Base-by-base conservation (phyloP, 2,113 vertebrate genomes). In the Hemiprocne comata region DNA sequence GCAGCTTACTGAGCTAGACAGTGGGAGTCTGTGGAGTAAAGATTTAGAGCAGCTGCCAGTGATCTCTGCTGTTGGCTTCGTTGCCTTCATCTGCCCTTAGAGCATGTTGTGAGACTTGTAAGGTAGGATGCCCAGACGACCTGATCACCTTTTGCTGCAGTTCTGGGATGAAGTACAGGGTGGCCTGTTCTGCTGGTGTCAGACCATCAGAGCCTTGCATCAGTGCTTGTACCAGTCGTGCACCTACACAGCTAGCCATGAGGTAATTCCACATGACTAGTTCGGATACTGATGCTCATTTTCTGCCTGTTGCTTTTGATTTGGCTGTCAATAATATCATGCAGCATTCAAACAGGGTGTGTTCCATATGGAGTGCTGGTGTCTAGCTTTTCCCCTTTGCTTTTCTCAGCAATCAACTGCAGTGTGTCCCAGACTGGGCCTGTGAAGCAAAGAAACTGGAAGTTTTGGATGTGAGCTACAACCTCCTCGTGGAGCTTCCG, bases 371-470 rank as follows among this genome's bases (percentile, higher is more conserved):
- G 29, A 48, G 29, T 93, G 54, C 55, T 85, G 46, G 1, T 77
- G 31, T 80, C 55, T 88, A 86, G 51, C 38, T 88, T 88, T 89
- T 64, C 31, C 24, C 26, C 28, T 29, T 95, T 93, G 65, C 73
- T 96, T 87, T 97, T 89, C 81, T 55, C 96, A 99, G 99, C 98
- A 99, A 99, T 95, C 97, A 98, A 38, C 97, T 99, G 93, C 98
- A 99, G 82, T 98, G 98, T 91, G 91, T 99, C 71, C 99, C 99
- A 33, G 99, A 99, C 92, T 99, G 99, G 99, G 98, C 99, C 86
- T 99, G 99, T 97, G 99, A 99, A 97, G 98, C 99, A 97, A 99
- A 98, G 95, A 99, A 99, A 96, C 97, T 99, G 79, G 99, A 99
- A 98, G 96, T 99, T 97, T 91, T 99, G 97, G 98, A 99, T 61